phyloP scores from a whole-genome alignment of 1,140 invertebrate species.

The Globodera rostochiensis region DNA sequence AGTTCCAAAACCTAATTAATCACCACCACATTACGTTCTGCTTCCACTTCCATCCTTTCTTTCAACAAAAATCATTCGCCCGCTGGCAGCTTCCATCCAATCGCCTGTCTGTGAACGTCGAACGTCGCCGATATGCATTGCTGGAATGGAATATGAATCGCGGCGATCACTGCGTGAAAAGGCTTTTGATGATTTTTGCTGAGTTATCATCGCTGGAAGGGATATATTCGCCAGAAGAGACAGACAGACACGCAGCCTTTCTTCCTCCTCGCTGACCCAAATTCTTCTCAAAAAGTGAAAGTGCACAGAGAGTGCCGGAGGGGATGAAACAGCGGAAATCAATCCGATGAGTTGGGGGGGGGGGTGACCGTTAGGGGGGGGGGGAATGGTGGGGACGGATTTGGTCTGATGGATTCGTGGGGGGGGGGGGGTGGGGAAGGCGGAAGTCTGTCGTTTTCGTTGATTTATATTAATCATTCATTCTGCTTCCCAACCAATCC shows the following conservation, averaged over 20 bases:
- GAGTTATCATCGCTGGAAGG: no score
- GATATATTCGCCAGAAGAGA: no score
- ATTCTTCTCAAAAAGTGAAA: no score
- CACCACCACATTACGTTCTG: background rate
- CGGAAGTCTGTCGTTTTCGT: background rate
- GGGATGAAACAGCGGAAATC: background rate
- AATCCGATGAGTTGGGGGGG: background rate
- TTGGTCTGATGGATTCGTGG: background rate
- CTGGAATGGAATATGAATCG: no score
- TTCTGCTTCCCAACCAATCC: background rate
- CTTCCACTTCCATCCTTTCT: background rate
- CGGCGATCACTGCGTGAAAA: no score
- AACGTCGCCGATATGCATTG: background rate
- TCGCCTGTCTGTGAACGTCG: no score
- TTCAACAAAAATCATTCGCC: background rate
- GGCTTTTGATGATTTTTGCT: no score
- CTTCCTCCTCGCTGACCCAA: no score
- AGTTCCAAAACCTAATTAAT: conserved; percentile 1
- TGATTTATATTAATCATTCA: conserved; percentile 1
- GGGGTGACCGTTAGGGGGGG: background rate
- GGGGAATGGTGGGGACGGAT: background rate
- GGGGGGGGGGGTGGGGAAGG: no score
- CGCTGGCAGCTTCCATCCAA: no score
- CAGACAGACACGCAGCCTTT: no score
- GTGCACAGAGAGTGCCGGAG: background rate